A percentile compares a stretch with the other conserved stretches of the same genome.
These are phyloP conservation scores for Zaprionus bogoriensis DNA, from an alignment of 2,888 invertebrate genomes.

Conservation along the genomic window DNA sequence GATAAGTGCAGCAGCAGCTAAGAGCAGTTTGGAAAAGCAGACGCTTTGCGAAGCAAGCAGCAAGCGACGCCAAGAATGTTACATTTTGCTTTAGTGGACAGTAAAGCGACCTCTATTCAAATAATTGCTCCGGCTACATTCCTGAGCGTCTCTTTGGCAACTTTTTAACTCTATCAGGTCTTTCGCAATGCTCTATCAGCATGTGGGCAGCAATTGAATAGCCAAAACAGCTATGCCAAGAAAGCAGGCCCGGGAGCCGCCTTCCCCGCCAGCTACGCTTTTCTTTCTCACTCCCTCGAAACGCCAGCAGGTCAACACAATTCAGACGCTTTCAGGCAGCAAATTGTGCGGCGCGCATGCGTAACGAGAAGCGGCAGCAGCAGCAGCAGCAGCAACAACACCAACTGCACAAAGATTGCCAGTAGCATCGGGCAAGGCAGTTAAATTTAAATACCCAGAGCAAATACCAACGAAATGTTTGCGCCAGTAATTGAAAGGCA, in stretches of 20 bases:
- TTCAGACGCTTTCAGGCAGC: constrained; percentile 67
- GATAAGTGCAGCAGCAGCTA: constrained; percentile 7
- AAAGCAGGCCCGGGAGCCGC: neutral
- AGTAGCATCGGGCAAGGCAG: constrained; percentile 39
- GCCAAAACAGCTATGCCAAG: constrained; percentile 5
- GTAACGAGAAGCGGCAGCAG: constrained; percentile 52
- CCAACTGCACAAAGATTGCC: constrained; percentile 6
- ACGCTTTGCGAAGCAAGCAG: too few species aligned
- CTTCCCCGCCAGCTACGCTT: neutral
- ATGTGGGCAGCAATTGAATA: constrained; percentile 18
- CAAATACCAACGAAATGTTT: constrained; percentile 63
- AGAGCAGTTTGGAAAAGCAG: neutral
- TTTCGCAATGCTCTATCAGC: constrained; percentile 11
- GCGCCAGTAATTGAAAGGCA: constrained; percentile 67
- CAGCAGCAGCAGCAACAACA: neutral
- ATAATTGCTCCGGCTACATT: neutral
- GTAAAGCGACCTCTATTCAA: too few species aligned
- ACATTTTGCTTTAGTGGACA: too few species aligned
- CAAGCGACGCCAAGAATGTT: too few species aligned
- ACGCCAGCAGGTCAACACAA: constrained; percentile 54
- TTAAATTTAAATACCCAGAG: constrained; percentile 57
- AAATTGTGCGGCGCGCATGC: constrained; percentile 73
- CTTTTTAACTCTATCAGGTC: neutral
- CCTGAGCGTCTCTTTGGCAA: neutral
- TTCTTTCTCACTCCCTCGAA: neutral